Conservation (phyloP, 1,140 invertebrate species). For the Musca vetustissima region DNA sequence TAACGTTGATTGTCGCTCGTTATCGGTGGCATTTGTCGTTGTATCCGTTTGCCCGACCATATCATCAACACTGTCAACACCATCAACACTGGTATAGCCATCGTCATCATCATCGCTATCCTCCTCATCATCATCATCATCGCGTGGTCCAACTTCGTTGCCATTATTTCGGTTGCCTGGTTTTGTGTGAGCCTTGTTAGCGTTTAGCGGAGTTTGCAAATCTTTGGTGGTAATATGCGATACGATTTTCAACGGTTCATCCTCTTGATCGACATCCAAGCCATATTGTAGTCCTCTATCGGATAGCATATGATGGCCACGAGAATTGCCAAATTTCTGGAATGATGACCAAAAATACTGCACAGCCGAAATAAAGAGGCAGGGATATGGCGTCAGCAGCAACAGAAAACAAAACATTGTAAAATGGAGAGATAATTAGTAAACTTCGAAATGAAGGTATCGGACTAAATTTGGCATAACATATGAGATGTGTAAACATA, state of each 20-base stretch:
- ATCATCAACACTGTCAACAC: neutral
- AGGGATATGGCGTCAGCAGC: neutral
- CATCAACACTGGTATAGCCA: neutral
- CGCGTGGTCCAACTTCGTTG: neutral
- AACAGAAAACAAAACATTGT: neutral
- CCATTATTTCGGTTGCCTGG: neutral
- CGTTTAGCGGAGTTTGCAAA: neutral
- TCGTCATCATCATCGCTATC: neutral
- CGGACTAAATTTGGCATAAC: too few relatives aligned
- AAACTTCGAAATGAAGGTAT: too few relatives aligned
- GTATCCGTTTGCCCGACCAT: conserved; percentile 9
- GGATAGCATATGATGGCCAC: conserved; percentile 58
- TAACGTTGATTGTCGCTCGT: conserved; percentile 16
- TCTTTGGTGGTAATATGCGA: conserved; percentile 21
- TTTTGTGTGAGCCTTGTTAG: neutral
- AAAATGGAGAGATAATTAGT: conserved; percentile 10
- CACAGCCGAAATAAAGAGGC: conserved; percentile 26
- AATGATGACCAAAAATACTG: conserved; percentile 74
- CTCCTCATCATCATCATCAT: neutral
- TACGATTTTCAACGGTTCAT: neutral
- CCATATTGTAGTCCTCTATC: neutral
- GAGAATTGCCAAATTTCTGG: conserved; percentile 67
- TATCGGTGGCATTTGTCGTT: neutral
- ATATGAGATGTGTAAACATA: too few relatives aligned
- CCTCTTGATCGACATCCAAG: neutral